phyloP scores from a whole-genome alignment of 2,797 vertebrate genomes.

The Bovichtus variegatus region DNA sequence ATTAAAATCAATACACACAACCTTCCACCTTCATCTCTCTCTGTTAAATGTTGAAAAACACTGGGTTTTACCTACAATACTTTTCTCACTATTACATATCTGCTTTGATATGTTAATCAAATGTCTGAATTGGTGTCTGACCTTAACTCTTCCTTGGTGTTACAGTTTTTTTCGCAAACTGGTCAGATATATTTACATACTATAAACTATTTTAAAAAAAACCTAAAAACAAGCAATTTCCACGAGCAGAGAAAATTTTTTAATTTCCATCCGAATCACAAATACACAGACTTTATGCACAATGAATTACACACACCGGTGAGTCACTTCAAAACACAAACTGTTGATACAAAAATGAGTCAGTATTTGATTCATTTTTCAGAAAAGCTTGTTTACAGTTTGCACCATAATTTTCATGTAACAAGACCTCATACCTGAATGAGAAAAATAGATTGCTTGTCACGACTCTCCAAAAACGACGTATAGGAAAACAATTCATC shows the following conservation, averaged over 20 bases:
- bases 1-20: background rate
- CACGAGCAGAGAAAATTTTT: background rate
- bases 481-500: background rate
- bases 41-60: background rate
- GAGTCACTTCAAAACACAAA: background rate
- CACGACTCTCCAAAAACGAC: background rate
- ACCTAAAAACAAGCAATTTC: background rate
- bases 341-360: background rate
- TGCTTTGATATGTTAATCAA: background rate
- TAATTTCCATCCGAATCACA: background rate
- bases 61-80: background rate
- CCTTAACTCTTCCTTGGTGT: background rate
- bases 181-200: background rate
- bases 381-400: background rate
- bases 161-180: background rate
- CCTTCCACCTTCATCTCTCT: background rate
- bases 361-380: background rate
- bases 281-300: background rate
- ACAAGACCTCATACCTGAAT: background rate
- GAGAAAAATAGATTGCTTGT: background rate
- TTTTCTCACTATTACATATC: no score
- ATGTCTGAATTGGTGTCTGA: background rate
- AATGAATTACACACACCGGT: background rate
- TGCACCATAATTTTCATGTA: background rate
- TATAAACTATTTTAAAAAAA: no score